Evolutionary conservation across 2,888 invertebrate species (phyloP), one percentile per base, ranked within the genome.

Genomic region (Petrolisthes cinctipes): DNA sequence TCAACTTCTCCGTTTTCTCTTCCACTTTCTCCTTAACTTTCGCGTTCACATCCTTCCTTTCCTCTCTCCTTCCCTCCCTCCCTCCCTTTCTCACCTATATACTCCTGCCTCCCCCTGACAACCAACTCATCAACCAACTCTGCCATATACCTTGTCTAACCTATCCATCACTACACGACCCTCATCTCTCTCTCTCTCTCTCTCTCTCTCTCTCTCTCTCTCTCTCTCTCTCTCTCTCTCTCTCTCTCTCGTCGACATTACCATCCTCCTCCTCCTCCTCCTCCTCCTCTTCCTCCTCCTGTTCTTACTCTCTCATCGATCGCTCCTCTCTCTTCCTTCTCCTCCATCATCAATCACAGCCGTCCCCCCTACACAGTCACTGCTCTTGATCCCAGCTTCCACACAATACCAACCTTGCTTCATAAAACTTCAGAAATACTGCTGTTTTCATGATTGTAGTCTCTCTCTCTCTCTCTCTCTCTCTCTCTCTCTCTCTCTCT

Each of bases 401-500:
- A 7, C n/a, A 17, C 73, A 6, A 17, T 78, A 6, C 78, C 78
- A 11, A 37, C 78, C 7, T 37, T 78, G 5, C 51, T 78, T 37
- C 51, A 7, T 6, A 7, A 56, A 17, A 57, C 9, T 37, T n/a
- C n/a, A n/a, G n/a, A n/a, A n/a, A n/a, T n/a, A n/a, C n/a, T n/a
- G 23, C 23, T n/a, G 23, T n/a, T 75, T 20, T 23, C 23, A 4
- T 20, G 37, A 37, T 51, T 7, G 9, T n/a, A 17, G 9, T 61
- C n/a, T 61, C 23, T 23, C 78, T 6, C 80, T 7, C 56, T 61
- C 23, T 5, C 51, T 57, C 85, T 68, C 66, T 66, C 54, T 79
- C 68, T 76, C 85, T 54, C 85, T 51, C 79, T 57, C 80, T 57
- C 6, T 9, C 80, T 51, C 68, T 76, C 79, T 17, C 79, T n/a